These are phyloP conservation scores for Dasysyrphus albostriatus DNA, from an alignment of 2,888 invertebrate species.

Conservation along the genomic window DNA sequence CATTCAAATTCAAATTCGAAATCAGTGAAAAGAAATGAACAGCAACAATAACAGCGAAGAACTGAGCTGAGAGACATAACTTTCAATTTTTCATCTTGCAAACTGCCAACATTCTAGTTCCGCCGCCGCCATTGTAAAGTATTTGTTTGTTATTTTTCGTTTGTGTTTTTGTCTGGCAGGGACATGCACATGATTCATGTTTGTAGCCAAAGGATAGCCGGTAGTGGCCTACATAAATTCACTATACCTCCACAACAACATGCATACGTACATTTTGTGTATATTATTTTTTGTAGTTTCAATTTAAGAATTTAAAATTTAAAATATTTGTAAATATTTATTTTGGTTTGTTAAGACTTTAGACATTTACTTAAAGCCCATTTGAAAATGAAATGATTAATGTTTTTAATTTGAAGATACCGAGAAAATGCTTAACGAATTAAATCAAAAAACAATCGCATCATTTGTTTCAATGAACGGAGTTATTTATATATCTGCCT, in stretches of 20 bases:
- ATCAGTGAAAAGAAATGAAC: conserved; percentile 57
- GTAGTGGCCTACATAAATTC: conserved; percentile 70
- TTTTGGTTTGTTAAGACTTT: neutral
- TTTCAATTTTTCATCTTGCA: conserved; percentile 73
- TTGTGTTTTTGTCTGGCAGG: conserved; percentile 69
- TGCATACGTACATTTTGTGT: conserved; percentile 27
- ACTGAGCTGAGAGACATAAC: conserved; percentile 66
- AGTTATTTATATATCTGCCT: neutral
- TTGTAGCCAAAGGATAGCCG: conserved; percentile 71
- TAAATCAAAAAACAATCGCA: neutral
- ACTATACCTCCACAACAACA: neutral
- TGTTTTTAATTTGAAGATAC: conserved; percentile 25
- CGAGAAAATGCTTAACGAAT: conserved; percentile 24
- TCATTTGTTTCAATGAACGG: conserved; percentile 10
- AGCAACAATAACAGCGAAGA: neutral
- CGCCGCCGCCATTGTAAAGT: conserved; percentile 49
- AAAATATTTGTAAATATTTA: neutral
- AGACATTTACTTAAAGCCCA: neutral
- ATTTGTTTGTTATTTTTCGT: conserved; percentile 49
- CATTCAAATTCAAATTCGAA: conserved; percentile 55
- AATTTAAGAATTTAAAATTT: conserved; percentile 55
- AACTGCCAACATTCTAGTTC: conserved; percentile 74
- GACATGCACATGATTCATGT: conserved; percentile 71
- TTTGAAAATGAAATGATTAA: conserved; percentile 57
- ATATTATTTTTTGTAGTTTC: conserved; percentile 25